These are phyloP conservation scores for Rhinolophus ferrumequinum DNA, from an alignment of 2,113 vertebrate species.

Conservation along the genomic window DNA sequence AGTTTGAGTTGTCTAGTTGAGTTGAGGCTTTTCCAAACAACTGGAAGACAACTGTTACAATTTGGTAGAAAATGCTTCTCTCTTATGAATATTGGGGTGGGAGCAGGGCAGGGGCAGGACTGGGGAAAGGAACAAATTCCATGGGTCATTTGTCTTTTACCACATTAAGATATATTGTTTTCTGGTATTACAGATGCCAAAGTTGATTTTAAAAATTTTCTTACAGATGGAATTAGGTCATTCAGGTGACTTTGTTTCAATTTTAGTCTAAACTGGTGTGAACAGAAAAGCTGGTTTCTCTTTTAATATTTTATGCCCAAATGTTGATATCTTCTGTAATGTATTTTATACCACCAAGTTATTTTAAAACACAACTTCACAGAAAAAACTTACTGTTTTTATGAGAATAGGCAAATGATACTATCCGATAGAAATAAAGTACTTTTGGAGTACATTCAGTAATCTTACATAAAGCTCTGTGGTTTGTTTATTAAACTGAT, in stretches of 20 bases:
- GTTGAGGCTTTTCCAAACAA: slow-evolving; percentile 33
- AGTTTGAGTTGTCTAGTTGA: slow-evolving; percentile 37
- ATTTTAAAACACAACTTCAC: slow-evolving; percentile 49
- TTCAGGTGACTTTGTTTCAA: slow-evolving; percentile 30
- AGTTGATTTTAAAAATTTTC: slow-evolving; percentile 40
- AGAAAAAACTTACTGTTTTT: slow-evolving; percentile 58
- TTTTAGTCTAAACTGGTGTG: slow-evolving; percentile 30
- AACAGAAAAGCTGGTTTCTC: slow-evolving; percentile 40
- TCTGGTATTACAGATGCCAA: slow-evolving; percentile 5
- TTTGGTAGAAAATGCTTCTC: slow-evolving; percentile 37
- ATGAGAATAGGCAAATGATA: slow-evolving; percentile 53
- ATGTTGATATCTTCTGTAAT: slow-evolving; percentile 55
- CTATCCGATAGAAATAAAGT: neutral
- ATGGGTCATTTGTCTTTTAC: slow-evolving; percentile 51
- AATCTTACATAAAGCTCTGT: slow-evolving; percentile 22
- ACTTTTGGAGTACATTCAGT: slow-evolving; percentile 4
- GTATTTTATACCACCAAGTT: slow-evolving; percentile 48
- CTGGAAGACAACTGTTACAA: neutral
- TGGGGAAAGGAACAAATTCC: neutral
- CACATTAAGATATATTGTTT: slow-evolving; percentile 12
- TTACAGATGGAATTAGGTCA: slow-evolving; percentile 40
- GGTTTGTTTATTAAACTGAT: slow-evolving; percentile 41
- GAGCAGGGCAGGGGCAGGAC: neutral
- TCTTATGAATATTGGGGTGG: neutral
- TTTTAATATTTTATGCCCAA: slow-evolving; percentile 64